Conservation (phyloP, 2,797 vertebrate genomes). For the Simalia tracyae region DNA sequence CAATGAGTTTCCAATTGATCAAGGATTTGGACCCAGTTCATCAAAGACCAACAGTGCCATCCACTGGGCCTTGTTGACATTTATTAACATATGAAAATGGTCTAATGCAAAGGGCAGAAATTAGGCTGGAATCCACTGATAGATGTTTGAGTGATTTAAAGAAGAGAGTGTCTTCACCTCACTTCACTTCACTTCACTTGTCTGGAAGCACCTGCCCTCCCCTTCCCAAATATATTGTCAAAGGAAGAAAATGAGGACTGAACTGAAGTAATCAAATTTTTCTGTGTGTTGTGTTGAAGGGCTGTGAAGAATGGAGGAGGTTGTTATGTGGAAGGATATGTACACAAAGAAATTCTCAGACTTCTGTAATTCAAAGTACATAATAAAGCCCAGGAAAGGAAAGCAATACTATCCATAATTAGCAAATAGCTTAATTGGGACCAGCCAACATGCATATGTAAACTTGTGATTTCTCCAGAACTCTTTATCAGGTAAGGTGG, state of each 20-base stretch:
- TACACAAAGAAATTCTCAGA: not conserved
- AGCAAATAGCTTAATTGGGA: not conserved
- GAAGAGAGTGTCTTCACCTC: not conserved
- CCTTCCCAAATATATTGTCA: not conserved
- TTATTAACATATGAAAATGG: not conserved
- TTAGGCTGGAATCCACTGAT: not conserved
- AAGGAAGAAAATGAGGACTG: not conserved
- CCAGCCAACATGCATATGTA: not conserved
- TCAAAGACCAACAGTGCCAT: conserved; percentile 15
- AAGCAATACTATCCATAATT: not conserved
- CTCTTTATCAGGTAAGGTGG: not conserved
- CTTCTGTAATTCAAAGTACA: not conserved
- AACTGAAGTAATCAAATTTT: not conserved
- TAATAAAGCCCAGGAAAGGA: not conserved
- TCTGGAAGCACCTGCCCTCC: not conserved
- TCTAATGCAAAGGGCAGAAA: not conserved
- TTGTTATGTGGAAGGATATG: not conserved
- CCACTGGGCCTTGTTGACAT: not conserved
- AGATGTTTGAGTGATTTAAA: not conserved
- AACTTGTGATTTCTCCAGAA: not conserved
- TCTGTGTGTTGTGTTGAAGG: not conserved
- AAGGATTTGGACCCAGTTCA: not conserved
- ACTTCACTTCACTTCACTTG: not conserved
- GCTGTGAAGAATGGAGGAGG: not conserved
- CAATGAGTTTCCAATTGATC: not conserved